Evolutionary conservation across 2,797 vertebrate genomes (phyloP).

Genomic region (Xiphorhynchus erythropygius): DNA sequence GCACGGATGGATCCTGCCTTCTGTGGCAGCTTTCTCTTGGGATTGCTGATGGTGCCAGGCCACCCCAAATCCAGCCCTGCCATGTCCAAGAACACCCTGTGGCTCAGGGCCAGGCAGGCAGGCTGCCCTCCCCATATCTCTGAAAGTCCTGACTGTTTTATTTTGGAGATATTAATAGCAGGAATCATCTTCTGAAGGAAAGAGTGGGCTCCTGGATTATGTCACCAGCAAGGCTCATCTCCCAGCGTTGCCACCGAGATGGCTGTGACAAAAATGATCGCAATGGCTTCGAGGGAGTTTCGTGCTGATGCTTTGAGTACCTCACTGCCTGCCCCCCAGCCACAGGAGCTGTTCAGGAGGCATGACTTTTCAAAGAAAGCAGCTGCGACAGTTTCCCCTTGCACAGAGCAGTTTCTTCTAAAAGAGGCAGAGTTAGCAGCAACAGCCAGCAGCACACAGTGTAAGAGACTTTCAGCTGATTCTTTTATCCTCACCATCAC

Average conservation of each 20-base stretch:
- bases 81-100: accelerated
- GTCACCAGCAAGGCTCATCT: neutral
- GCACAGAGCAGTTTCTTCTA: neutral
- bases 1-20: accelerated
- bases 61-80: neutral
- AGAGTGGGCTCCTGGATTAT: neutral
- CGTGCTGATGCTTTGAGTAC: neutral
- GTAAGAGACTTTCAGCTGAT: neutral
- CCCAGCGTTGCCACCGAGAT: accelerated
- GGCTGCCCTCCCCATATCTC: neutral
- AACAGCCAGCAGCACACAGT: neutral
- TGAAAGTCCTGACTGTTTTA: neutral
- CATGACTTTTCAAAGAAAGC: neutral
- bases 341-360: neutral
- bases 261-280: neutral
- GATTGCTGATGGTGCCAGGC: accelerated
- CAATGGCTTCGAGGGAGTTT: neutral
- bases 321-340: neutral
- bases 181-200: neutral
- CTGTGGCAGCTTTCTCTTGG: neutral
- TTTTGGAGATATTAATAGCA: neutral
- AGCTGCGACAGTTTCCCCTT: neutral
- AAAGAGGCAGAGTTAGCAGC: neutral
- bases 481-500: neutral
- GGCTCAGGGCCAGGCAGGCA: neutral